Evolutionary conservation across 2,888 invertebrate genomes (phyloP).

Genomic region (Mimas tiliae): DNA sequence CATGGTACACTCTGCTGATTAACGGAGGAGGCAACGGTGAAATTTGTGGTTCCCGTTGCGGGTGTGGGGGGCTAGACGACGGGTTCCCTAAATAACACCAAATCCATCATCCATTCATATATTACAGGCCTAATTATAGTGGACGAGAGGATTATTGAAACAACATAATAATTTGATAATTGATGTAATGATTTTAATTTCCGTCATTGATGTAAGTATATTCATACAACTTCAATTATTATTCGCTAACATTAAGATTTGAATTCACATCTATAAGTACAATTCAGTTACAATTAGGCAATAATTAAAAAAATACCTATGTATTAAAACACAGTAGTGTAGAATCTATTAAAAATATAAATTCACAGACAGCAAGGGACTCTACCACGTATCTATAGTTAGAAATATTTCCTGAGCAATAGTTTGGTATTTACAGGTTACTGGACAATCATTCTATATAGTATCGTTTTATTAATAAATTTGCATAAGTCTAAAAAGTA

Average conservation of each 20-base stretch:
- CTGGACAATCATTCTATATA: slow-evolving; percentile 24
- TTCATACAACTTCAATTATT: slow-evolving; percentile 61
- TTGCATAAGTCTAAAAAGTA: slow-evolving; percentile 1
- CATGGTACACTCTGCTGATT: too few species aligned
- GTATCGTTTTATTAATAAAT: slow-evolving; percentile 5
- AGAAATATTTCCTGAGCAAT: slow-evolving; percentile 49
- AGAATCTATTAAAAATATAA: slow-evolving; percentile 61
- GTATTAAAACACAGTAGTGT: slow-evolving; percentile 55
- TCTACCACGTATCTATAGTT: slow-evolving; percentile 37
- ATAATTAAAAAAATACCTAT: slow-evolving; percentile 60
- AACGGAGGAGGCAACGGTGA: too few species aligned
- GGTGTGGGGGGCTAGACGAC: too few species aligned
- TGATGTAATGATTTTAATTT: slow-evolving; percentile 56
- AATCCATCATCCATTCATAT: too few species aligned
- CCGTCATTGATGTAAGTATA: slow-evolving; percentile 48
- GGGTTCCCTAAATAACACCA: too few species aligned
- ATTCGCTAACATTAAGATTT: slow-evolving; percentile 56
- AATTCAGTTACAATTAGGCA: slow-evolving; percentile 51
- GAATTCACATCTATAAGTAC: slow-evolving; percentile 40
- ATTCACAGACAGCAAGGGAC: slow-evolving; percentile 43
- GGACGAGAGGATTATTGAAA: slow-evolving; percentile 31
- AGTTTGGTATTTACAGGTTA: slow-evolving; percentile 31
- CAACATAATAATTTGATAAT: slow-evolving; percentile 34
- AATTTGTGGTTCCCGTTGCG: too few species aligned
- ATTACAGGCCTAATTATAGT: not conserved